These are phyloP conservation scores for Choristoneura rosaceana DNA, from an alignment of 2,888 invertebrate species.

Conservation along the genomic window DNA sequence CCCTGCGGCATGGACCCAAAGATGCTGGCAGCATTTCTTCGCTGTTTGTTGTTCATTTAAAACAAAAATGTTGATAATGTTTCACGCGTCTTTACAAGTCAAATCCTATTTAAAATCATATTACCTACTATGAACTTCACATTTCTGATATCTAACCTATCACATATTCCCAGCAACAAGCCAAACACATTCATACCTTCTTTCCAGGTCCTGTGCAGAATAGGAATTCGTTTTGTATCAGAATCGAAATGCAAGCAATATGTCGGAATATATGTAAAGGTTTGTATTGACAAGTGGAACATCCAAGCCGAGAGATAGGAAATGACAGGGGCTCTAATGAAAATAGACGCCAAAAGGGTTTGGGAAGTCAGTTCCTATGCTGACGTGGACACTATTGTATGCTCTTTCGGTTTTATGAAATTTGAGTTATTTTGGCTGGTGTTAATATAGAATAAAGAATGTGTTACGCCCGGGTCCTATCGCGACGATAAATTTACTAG, in stretches of 20 bases:
- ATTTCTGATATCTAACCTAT: conserved; percentile 10
- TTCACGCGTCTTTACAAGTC: neutral
- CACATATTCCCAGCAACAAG: conserved; percentile 29
- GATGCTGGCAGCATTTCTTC: too few relatives aligned
- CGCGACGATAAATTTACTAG: too few relatives aligned
- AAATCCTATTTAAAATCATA: neutral
- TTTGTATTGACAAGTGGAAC: conserved; percentile 28
- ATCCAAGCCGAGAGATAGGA: conserved; percentile 1
- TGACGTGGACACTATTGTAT: neutral
- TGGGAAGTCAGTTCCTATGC: neutral
- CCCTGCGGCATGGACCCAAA: too few relatives aligned
- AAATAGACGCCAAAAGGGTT: conserved; percentile 9
- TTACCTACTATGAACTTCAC: neutral
- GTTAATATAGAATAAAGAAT: neutral
- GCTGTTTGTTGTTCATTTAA: neutral
- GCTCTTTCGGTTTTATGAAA: neutral
- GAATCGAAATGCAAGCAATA: conserved; percentile 19
- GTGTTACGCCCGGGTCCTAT: too few relatives aligned
- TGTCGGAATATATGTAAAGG: conserved; percentile 21
- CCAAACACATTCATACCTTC: conserved; percentile 35
- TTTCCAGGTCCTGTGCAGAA: conserved; percentile 19
- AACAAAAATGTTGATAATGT: neutral
- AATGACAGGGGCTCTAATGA: conserved; percentile 10
- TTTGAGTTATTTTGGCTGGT: neutral
- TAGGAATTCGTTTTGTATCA: conserved; percentile 31